A percentile compares a stretch with the other conserved stretches of the same genome.
These are phyloP conservation scores for Phenganax subtilis DNA, from an alignment of 92 coral and sea anemone genomes.

Conservation along the genomic window DNA sequence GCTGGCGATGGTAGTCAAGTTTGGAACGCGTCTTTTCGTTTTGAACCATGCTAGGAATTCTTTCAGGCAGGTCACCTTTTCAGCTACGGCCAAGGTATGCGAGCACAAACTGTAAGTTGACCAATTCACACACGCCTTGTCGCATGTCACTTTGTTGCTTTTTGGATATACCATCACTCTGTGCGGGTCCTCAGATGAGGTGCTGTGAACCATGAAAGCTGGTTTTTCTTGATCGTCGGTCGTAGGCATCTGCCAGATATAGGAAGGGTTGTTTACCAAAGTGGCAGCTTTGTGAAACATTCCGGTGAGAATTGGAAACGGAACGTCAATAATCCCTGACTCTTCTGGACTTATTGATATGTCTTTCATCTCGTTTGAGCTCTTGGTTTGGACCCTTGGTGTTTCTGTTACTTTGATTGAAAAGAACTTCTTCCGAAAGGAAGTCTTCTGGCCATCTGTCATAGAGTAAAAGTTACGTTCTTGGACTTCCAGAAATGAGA, in stretches of 20 bases:
- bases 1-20: not conserved
- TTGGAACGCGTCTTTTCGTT: not conserved
- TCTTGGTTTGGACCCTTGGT: not conserved
- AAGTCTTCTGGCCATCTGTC: conserved; percentile 46
- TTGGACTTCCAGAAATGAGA: conserved; percentile 39
- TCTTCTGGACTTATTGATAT: conserved; percentile 45
- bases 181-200: conserved; percentile 37
- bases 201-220: conserved; percentile 36
- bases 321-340: conserved; percentile 40
- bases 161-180: conserved; percentile 28
- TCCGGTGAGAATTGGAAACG: conserved; percentile 46
- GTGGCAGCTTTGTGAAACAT: conserved; percentile 50
- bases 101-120: conserved; percentile 52
- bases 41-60: conserved; percentile 47
- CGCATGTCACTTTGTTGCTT: conserved; percentile 40
- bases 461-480: conserved; percentile 49
- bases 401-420: conserved; percentile 33
- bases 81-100: conserved; percentile 55
- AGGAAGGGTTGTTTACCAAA: conserved; percentile 17
- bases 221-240: not conserved
- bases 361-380: conserved; percentile 11
- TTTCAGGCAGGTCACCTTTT: conserved; percentile 27
- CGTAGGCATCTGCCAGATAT: conserved; percentile 47
- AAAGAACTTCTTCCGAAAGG: conserved; percentile 42
- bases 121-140: conserved; percentile 45